Evolutionary conservation across 2,797 vertebrate species (phyloP).

Genomic region (Lithobates pipiens): DNA sequence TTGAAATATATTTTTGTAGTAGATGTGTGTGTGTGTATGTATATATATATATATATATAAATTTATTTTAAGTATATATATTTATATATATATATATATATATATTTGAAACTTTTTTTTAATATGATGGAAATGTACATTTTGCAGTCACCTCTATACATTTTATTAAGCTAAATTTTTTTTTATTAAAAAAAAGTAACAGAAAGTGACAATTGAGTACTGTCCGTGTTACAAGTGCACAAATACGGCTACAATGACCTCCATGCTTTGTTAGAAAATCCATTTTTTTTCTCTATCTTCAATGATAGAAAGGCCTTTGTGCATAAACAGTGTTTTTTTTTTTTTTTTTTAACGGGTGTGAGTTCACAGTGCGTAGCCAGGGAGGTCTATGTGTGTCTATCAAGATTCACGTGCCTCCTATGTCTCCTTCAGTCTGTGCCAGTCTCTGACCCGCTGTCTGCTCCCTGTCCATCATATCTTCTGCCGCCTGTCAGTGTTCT

Average conservation of each 20-base stretch:
- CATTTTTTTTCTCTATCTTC: neutral
- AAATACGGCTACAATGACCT: no score
- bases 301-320: constrained; percentile 22
- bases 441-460: constrained; percentile 16
- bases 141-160: neutral
- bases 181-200: no score
- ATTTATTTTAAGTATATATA: no score
- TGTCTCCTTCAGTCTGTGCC: constrained; percentile 10
- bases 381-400: constrained; percentile 40
- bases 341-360: neutral
- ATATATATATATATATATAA: no score
- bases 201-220: no score
- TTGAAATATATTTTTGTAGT: no score
- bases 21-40: no score
- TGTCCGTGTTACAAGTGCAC: no score
- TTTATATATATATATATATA: no score
- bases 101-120: no score
- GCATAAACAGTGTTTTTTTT: neutral
- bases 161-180: neutral
- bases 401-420: constrained; percentile 11
- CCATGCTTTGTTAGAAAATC: neutral
- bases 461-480: constrained; percentile 39
- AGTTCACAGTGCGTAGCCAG: constrained; percentile 28
- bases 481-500: constrained; percentile 25
- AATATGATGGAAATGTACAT: no score